A percentile compares a stretch with the other conserved stretches of the same genome.
Evolutionary conservation across 1,140 invertebrate species (phyloP).

Genomic region (Eufriesea mexicana): DNA sequence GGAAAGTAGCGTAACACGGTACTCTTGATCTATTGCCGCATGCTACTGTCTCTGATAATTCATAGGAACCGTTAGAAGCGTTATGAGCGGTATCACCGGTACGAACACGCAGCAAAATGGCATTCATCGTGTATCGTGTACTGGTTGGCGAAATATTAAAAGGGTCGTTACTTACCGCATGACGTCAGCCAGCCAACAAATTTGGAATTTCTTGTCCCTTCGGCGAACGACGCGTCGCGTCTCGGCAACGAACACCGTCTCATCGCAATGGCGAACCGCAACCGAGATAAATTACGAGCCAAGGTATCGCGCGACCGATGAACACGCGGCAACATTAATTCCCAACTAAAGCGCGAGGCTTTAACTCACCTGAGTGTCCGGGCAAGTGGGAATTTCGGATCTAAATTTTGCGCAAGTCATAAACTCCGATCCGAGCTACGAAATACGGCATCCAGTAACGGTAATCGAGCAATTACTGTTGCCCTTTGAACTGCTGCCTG

Average conservation of each 20-base stretch:
- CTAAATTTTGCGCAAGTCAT: slow-evolving; percentile 59
- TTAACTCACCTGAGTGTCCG: background rate
- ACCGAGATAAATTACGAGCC: slow-evolving; percentile 35
- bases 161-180: background rate
- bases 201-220: slow-evolving; percentile 12
- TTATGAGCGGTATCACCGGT: background rate
- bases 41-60: background rate
- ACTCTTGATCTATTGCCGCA: background rate
- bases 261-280: background rate
- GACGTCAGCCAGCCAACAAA: background rate
- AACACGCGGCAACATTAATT: slow-evolving; percentile 37
- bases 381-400: slow-evolving; percentile 52
- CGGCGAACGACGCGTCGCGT: background rate
- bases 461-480: slow-evolving; percentile 59
- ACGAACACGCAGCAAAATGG: slow-evolving; percentile 2
- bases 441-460: slow-evolving; percentile 52
- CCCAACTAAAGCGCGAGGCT: background rate
- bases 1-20: background rate
- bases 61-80: background rate
- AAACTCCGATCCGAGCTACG: slow-evolving; percentile 36
- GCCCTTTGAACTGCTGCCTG: slow-evolving; percentile 29
- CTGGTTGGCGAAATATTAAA: background rate
- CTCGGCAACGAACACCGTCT: background rate
- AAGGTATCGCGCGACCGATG: slow-evolving; percentile 10
- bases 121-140: background rate